Percentiles rank a stretch among this genome's conserved stretches.
Evolutionary conservation across 92 coral and sea anemone species (phyloP).

Genomic region (Meandrina meandrites): DNA sequence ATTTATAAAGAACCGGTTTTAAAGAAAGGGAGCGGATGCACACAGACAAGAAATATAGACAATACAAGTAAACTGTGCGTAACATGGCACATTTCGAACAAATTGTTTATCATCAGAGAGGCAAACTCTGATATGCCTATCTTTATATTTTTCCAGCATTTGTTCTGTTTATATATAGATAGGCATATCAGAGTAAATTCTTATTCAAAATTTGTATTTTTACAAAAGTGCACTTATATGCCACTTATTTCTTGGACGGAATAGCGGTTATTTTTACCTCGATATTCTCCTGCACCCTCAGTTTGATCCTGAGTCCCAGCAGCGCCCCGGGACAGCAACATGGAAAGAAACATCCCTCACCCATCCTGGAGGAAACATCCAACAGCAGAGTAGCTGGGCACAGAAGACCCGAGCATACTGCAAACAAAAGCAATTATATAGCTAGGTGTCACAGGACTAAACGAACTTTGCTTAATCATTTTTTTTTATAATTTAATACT

Average conservation of each 20-base stretch:
- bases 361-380: slow-evolving; percentile 56
- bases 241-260: too few relatives aligned
- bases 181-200: too few relatives aligned
- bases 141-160: too few relatives aligned
- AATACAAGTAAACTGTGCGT: too few relatives aligned
- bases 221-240: too few relatives aligned
- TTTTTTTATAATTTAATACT: too few relatives aligned
- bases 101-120: too few relatives aligned
- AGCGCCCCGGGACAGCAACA: slow-evolving; percentile 57
- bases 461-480: background rate
- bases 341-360: slow-evolving; percentile 67
- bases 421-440: background rate
- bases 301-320: slow-evolving; percentile 61
- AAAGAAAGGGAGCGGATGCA: too few relatives aligned
- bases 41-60: background rate
- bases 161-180: too few relatives aligned
- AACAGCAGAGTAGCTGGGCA: slow-evolving; percentile 36
- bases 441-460: background rate
- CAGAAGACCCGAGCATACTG: slow-evolving; percentile 50
- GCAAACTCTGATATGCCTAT: too few relatives aligned
- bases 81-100: too few relatives aligned
- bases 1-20: too few relatives aligned
- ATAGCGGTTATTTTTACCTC: slow-evolving; percentile 30
- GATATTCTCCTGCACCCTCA: slow-evolving; percentile 55
- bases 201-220: background rate